phyloP scores from a whole-genome alignment of 1,140 invertebrate genomes.

The Calosoma granatense region DNA sequence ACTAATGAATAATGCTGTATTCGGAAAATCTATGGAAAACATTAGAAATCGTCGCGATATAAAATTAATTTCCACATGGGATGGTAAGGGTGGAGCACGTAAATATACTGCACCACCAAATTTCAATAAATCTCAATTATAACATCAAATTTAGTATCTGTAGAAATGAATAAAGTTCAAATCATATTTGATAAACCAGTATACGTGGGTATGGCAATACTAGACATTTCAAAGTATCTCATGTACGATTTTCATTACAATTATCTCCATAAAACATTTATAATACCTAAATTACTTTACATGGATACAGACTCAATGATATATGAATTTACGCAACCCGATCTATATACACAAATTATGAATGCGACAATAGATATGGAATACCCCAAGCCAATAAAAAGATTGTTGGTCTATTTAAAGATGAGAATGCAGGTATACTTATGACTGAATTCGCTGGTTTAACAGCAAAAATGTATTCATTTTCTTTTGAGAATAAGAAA shows the following conservation, averaged over 20 bases:
- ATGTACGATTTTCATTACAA: conserved; percentile 17
- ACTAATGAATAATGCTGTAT: conserved; percentile 32
- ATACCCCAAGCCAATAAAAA: too few species aligned
- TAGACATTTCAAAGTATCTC: conserved; percentile 14
- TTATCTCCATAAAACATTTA: conserved; percentile 8
- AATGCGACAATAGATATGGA: not conserved
- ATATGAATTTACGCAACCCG: conserved; percentile 5
- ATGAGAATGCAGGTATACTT: not conserved
- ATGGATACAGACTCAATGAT: conserved; percentile 15
- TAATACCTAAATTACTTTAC: conserved; percentile 14
- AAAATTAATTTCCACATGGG: conserved; percentile 20
- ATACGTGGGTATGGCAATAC: conserved; percentile 10
- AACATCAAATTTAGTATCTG: conserved; percentile 18
- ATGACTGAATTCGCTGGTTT: not conserved
- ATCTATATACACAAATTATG: conserved; percentile 13
- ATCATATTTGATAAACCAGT: conserved; percentile 16
- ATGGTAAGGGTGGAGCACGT: conserved; percentile 16
- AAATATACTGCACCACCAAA: conserved; percentile 23
- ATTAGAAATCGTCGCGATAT: conserved; percentile 27
- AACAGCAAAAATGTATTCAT: not conserved
- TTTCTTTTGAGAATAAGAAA: not conserved
- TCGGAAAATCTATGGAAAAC: conserved; percentile 37
- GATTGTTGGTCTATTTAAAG: not conserved
- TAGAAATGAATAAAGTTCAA: conserved; percentile 13
- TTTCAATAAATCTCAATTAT: conserved; percentile 24